phyloP scores from a whole-genome alignment of 1,140 invertebrate species.

The Cataglyphis hispanica region DNA sequence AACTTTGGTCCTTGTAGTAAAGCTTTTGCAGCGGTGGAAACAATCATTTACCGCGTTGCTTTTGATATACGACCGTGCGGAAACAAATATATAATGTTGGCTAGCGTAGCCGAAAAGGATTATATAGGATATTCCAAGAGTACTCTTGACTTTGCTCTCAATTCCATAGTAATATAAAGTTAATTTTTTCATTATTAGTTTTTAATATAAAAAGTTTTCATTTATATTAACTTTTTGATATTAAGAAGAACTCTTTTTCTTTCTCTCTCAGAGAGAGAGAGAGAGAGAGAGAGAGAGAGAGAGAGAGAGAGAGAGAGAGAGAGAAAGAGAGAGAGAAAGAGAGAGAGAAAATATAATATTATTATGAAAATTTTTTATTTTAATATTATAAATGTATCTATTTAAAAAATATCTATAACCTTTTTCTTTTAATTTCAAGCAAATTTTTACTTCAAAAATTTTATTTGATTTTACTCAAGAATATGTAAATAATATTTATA shows the following conservation, averaged over 20 bases:
- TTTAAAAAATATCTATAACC: neutral
- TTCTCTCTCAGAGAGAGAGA: no score
- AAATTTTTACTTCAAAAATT: neutral
- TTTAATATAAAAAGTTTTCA: neutral
- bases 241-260: neutral
- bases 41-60: conserved; percentile 52
- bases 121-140: neutral
- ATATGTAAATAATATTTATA: neutral
- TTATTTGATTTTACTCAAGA: neutral
- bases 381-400: neutral
- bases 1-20: conserved; percentile 31
- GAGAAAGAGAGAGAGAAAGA: no score
- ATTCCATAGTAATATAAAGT: neutral
- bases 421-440: neutral
- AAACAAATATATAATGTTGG: conserved; percentile 39
- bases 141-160: neutral
- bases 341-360: neutral
- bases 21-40: conserved; percentile 42
- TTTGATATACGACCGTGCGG: conserved; percentile 34
- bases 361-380: neutral
- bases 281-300: no score
- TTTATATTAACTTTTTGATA: no score
- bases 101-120: neutral
- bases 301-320: no score
- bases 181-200: neutral